These are phyloP conservation scores for Palythoa grandiflora DNA, from an alignment of 92 coral and sea anemone species.

Conservation along the genomic window DNA sequence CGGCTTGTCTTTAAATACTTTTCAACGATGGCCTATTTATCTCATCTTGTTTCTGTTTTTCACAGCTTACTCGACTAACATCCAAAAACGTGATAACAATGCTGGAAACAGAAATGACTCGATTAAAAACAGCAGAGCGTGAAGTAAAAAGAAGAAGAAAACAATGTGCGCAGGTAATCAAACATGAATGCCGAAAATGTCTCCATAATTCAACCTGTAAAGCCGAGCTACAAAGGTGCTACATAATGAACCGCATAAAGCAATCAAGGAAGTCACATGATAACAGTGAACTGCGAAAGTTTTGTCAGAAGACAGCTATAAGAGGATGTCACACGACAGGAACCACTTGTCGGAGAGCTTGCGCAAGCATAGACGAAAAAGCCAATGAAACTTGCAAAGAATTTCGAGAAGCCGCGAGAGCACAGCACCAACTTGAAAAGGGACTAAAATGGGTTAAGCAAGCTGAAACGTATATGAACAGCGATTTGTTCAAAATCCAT, in stretches of 20 bases:
- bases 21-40: background rate
- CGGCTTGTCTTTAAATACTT: background rate
- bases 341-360: conserved; percentile 61
- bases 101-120: conserved; percentile 78
- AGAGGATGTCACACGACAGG: conserved; percentile 68
- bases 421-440: conserved; percentile 72
- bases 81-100: conserved; percentile 87
- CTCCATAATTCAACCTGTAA: conserved; percentile 52
- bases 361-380: conserved; percentile 60
- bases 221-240: conserved; percentile 54
- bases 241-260: conserved; percentile 4
- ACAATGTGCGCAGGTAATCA: conserved; percentile 72
- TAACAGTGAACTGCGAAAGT: conserved; percentile 25
- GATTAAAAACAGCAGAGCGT: conserved; percentile 72
- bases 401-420: conserved; percentile 71
- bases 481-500: conserved; percentile 81
- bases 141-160: conserved; percentile 72
- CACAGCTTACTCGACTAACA: conserved; percentile 88
- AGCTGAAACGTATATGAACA: conserved; percentile 75
- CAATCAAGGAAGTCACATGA: conserved; percentile 27
- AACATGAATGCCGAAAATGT: conserved; percentile 74
- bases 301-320: conserved; percentile 77
- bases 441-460: conserved; percentile 82
- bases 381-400: conserved; percentile 79
- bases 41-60: background rate